Evolutionary conservation across 92 coral and sea anemone species (phyloP).

Genomic region (Meandrina meandrites): DNA sequence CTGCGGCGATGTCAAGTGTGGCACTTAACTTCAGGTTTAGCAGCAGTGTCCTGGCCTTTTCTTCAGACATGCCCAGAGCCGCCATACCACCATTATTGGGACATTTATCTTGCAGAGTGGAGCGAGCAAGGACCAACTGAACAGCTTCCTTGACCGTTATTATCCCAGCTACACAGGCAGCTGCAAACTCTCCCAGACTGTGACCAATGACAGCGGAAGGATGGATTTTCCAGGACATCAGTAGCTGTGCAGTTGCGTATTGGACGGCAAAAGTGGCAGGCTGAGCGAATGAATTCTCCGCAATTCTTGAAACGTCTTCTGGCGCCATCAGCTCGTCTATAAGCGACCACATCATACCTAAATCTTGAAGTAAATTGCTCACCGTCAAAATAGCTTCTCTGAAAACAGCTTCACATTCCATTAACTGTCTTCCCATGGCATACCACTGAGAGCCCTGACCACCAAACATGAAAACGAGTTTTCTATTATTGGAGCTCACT

Average conservation of each 20-base stretch:
- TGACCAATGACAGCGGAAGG: constrained; percentile 92
- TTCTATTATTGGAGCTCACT: constrained; percentile 20
- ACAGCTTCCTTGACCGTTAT: constrained; percentile 70
- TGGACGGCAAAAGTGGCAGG: constrained; percentile 81
- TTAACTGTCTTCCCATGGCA: constrained; percentile 86
- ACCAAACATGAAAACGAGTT: constrained; percentile 79
- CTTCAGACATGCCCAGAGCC: constrained; percentile 79
- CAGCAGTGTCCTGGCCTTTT: constrained; percentile 53
- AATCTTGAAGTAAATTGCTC: constrained; percentile 43
- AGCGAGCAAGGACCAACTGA: constrained; percentile 65
- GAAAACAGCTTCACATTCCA: constrained; percentile 72
- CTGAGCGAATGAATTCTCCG: constrained; percentile 67
- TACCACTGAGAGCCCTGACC: constrained; percentile 91
- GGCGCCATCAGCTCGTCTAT: constrained; percentile 53
- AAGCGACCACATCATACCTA: constrained; percentile 68
- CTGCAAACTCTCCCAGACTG: constrained; percentile 91
- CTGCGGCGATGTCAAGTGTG: constrained; percentile 67
- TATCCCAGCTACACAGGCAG: constrained; percentile 75
- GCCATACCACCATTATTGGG: constrained; percentile 81
- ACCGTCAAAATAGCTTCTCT: constrained; percentile 51
- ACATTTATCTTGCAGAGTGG: constrained; percentile 77
- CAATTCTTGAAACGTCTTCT: constrained; percentile 46
- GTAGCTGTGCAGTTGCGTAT: constrained; percentile 72
- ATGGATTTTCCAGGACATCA: constrained; percentile 81
- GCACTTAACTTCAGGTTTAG: constrained; percentile 50